Conservation (phyloP, 2,888 invertebrate genomes). For the Sycophila texana region DNA sequence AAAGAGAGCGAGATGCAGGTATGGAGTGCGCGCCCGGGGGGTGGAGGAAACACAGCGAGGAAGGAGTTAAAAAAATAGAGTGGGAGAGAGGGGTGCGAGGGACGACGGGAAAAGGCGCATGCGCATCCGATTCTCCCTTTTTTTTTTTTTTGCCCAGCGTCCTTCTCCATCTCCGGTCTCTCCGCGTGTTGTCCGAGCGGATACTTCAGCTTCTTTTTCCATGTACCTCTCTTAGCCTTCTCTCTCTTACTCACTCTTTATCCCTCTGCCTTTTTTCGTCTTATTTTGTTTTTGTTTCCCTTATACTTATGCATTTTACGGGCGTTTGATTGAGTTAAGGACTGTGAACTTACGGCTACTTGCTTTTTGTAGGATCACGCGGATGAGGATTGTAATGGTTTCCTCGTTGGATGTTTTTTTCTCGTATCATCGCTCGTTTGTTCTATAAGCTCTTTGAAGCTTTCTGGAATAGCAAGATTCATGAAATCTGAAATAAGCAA, state of each 20-base stretch:
- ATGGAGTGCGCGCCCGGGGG: conserved; percentile 18
- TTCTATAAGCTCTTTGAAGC: too few species aligned
- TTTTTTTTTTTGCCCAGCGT: conserved; percentile 33
- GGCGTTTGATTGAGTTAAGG: conserved; percentile 45
- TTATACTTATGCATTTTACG: conserved; percentile 39
- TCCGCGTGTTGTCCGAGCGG: conserved; percentile 41
- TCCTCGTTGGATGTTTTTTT: neutral
- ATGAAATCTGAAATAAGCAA: too few species aligned
- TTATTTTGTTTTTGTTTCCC: conserved; percentile 31
- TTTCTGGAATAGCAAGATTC: too few species aligned
- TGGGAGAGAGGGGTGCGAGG: conserved; percentile 45
- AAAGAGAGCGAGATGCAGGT: conserved; percentile 58
- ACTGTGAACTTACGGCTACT: conserved; percentile 37
- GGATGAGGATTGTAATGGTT: neutral
- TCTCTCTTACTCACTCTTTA: neutral
- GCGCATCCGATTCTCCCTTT: conserved; percentile 36
- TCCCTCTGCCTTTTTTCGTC: conserved; percentile 19
- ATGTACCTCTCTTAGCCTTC: neutral
- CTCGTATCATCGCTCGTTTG: neutral
- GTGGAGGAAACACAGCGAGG: conserved; percentile 20
- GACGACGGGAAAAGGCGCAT: conserved; percentile 53
- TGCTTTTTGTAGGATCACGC: conserved; percentile 13
- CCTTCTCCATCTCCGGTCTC: conserved; percentile 39
- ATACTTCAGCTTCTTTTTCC: conserved; percentile 39
- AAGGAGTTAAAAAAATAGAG: conserved; percentile 34